phyloP scores from a whole-genome alignment of 2,888 invertebrate genomes.

The Heliconius ismenius region DNA sequence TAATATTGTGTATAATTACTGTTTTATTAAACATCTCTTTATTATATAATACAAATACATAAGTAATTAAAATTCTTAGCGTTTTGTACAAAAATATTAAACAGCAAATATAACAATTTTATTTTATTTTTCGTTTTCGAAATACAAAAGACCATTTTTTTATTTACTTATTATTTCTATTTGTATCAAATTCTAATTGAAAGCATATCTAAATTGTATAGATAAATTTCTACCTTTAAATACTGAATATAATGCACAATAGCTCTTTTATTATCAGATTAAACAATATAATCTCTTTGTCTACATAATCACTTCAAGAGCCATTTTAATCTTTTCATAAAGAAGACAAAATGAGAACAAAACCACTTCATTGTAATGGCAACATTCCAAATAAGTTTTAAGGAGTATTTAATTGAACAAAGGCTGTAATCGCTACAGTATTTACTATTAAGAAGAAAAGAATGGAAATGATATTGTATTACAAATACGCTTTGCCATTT shows the following conservation, averaged over 20 bases:
- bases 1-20: neutral
- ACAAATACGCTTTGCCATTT: neutral
- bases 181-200: neutral
- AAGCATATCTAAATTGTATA: neutral
- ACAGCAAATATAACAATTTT: neutral
- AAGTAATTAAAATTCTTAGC: neutral
- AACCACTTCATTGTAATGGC: conserved; percentile 1
- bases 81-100: neutral
- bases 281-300: neutral
- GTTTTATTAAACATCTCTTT: neutral
- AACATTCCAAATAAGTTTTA: neutral
- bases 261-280: neutral
- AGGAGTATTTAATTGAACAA: neutral
- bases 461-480: neutral
- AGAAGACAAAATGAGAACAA: conserved; percentile 1
- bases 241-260: neutral
- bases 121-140: neutral
- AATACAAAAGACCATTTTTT: neutral
- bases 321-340: neutral
- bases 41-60: neutral
- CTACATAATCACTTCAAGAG: neutral
- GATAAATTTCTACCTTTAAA: neutral
- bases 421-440: neutral
- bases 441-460: conserved; percentile 6
- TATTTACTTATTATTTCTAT: neutral